phyloP scores from a whole-genome alignment of 1,140 invertebrate species.

The Hesperophylax magnus region DNA sequence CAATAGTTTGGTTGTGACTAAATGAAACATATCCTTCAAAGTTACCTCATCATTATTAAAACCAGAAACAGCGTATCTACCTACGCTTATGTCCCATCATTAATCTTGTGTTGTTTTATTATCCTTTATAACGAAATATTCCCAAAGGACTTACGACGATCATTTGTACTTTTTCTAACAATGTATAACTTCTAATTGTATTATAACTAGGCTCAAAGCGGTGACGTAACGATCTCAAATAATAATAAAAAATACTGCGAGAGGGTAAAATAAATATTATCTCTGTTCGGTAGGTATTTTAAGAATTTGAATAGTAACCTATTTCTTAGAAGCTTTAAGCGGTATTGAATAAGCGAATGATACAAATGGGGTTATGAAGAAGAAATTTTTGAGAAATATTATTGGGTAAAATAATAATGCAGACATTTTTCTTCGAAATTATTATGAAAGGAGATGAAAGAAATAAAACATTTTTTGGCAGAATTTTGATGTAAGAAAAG shows the following conservation, averaged over 20 bases:
- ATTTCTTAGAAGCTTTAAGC: neutral
- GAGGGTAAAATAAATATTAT: neutral
- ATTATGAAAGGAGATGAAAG: neutral
- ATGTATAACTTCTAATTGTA: constrained; percentile 18
- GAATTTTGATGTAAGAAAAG: no score
- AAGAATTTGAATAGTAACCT: neutral
- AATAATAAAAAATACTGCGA: neutral
- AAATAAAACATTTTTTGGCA: neutral
- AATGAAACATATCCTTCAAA: no score
- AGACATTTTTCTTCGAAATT: neutral
- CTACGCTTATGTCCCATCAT: constrained; percentile 13
- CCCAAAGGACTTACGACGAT: constrained; percentile 14
- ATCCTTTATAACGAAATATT: constrained; percentile 11
- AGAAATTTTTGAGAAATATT: constrained; percentile 3
- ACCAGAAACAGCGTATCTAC: neutral
- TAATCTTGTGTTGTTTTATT: constrained; percentile 31
- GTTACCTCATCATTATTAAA: no score
- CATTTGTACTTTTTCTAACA: constrained; percentile 27
- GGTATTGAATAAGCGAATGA: neutral
- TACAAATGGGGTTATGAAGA: neutral
- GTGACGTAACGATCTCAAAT: neutral
- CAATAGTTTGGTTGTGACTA: no score
- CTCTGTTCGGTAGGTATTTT: neutral
- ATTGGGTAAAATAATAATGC: neutral
- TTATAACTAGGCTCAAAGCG: constrained; percentile 24